Evolutionary conservation across 1,140 invertebrate species (phyloP).

Genomic region (Apis florea): DNA sequence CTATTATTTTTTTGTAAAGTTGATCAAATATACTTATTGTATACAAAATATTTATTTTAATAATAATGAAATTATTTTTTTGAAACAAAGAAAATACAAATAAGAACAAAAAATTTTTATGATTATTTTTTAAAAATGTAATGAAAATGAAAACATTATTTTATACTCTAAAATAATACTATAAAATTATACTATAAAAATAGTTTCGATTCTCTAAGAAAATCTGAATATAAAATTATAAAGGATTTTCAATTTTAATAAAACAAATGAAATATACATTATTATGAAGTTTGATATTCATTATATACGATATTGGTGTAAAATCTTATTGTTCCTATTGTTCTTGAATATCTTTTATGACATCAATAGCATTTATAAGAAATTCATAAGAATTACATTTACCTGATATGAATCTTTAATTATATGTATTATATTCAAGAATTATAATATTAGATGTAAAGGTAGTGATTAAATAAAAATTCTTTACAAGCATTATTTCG

Average conservation of each 20-base stretch:
- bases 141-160: conserved; percentile 1
- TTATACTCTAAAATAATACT: neutral
- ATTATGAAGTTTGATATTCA: conserved; percentile 46
- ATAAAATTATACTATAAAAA: too few species aligned
- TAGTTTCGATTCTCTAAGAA: conserved; percentile 1
- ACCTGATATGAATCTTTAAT: conserved; percentile 55
- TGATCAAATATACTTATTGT: conserved; percentile 26
- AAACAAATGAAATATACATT: neutral
- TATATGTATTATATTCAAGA: conserved; percentile 62
- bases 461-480: conserved; percentile 69
- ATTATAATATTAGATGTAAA: conserved; percentile 65
- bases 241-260: neutral
- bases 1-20: conserved; percentile 18
- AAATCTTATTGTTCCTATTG: conserved; percentile 65
- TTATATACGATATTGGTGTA: conserved; percentile 47
- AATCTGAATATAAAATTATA: conserved; percentile 2
- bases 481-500: conserved; percentile 27
- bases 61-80: conserved; percentile 2
- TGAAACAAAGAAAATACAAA: neutral
- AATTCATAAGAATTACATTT: conserved; percentile 48
- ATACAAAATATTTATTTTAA: conserved; percentile 1
- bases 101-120: neutral
- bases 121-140: neutral
- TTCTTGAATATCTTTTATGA: conserved; percentile 40
- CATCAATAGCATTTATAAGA: neutral